Evolutionary conservation across 2,888 invertebrate species (phyloP).

Genomic region (Dasypolia templi): DNA sequence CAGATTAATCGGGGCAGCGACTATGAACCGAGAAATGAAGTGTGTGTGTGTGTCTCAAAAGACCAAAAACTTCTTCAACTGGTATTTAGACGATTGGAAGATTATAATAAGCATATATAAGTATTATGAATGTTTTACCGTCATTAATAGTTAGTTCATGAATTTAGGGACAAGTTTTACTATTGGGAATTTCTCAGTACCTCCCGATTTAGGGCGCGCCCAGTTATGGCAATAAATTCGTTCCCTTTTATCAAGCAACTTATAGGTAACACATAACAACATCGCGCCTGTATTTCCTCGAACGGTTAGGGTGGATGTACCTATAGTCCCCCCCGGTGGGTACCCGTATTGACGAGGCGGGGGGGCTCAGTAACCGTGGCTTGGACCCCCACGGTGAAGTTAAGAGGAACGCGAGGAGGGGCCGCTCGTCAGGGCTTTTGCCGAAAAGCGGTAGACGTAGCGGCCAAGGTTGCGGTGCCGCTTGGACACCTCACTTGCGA

Average conservation of each 20-base stretch:
- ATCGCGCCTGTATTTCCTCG: neutral
- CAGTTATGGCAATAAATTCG: neutral
- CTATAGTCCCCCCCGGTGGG: too few species aligned
- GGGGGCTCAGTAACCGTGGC: too few species aligned
- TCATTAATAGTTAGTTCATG: neutral
- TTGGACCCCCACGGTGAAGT: too few species aligned
- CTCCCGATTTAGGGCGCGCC: neutral
- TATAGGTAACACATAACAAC: neutral
- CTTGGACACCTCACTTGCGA: too few species aligned
- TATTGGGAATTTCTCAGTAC: neutral
- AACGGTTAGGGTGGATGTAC: neutral
- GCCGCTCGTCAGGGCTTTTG: too few species aligned
- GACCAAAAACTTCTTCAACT: neutral
- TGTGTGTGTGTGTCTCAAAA: neutral
- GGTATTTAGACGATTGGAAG: neutral
- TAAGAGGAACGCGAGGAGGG: too few species aligned
- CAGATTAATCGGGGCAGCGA: too few species aligned
- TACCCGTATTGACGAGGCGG: too few species aligned
- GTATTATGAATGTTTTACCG: neutral
- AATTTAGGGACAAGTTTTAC: neutral
- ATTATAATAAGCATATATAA: too few species aligned
- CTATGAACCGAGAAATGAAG: neutral
- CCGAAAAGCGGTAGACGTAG: too few species aligned
- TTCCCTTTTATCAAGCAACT: neutral
- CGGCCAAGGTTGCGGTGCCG: too few species aligned